Evolutionary conservation across 2,888 invertebrate genomes (phyloP).

Genomic region (Plagodis dolabraria): DNA sequence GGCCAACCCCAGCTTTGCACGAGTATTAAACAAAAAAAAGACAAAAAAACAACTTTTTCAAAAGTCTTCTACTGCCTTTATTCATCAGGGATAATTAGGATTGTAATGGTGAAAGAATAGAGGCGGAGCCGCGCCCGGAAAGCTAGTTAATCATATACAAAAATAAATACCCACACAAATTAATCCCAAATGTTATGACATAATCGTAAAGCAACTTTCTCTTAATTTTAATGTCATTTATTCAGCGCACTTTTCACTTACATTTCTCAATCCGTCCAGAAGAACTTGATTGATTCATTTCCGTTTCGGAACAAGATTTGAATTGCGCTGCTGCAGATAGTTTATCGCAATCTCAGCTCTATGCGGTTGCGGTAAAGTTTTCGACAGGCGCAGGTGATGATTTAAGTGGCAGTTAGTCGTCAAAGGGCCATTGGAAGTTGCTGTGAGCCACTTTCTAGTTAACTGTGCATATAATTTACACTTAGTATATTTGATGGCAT

Average conservation of each 20-base stretch:
- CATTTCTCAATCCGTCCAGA: conserved; percentile 27
- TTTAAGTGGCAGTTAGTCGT: conserved; percentile 11
- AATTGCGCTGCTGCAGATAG: neutral
- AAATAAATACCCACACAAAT: too few species aligned
- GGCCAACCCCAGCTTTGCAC: too few species aligned
- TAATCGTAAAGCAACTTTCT: conserved; percentile 3
- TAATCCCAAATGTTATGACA: neutral
- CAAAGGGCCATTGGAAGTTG: conserved; percentile 48
- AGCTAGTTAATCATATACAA: too few species aligned
- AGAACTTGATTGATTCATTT: conserved; percentile 34
- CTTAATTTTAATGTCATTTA: conserved; percentile 4
- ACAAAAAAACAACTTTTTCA: too few species aligned
- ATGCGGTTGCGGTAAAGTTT: conserved; percentile 16
- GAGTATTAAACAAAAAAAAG: too few species aligned
- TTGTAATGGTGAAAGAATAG: too few species aligned
- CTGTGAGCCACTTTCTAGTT: conserved; percentile 34
- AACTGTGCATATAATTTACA: conserved; percentile 5
- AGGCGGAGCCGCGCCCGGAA: too few species aligned
- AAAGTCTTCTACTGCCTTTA: too few species aligned
- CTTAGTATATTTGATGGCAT: neutral
- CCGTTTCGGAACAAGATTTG: conserved; percentile 19
- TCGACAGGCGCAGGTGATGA: conserved; percentile 5
- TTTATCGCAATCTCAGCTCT: conserved; percentile 16
- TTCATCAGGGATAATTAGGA: too few species aligned
- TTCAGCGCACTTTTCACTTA: conserved; percentile 25